phyloP scores from a whole-genome alignment of 2,888 invertebrate species.

The Endotricha flammealis region DNA sequence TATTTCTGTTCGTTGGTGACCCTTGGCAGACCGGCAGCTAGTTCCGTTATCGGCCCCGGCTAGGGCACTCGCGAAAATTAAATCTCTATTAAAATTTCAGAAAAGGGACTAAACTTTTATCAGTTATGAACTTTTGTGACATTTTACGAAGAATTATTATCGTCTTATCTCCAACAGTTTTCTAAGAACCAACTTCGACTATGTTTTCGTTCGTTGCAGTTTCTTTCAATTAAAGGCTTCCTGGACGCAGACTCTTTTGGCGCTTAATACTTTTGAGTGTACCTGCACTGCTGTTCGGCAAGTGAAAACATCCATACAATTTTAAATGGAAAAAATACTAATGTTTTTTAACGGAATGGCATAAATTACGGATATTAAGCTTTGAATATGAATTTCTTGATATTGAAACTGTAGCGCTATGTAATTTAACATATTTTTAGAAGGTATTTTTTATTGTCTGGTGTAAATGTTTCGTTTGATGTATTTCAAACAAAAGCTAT shows the following conservation, averaged over 20 bases:
- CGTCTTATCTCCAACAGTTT: constrained; percentile 63
- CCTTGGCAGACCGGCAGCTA: constrained; percentile 21
- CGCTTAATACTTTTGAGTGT: neutral
- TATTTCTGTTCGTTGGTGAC: neutral
- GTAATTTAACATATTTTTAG: too few species aligned
- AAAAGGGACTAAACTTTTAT: constrained; percentile 73
- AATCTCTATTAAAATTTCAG: constrained; percentile 74
- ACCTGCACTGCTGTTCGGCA: neutral
- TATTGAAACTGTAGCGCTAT: too few species aligned
- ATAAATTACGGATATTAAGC: too few species aligned
- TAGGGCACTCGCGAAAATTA: constrained; percentile 62
- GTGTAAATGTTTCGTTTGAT: too few species aligned
- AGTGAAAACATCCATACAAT: constrained; percentile 4
- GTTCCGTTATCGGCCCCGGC: constrained; percentile 43
- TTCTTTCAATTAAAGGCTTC: constrained; percentile 52
- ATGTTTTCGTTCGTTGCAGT: constrained; percentile 55
- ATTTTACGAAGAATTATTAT: constrained; percentile 74
- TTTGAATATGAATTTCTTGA: too few species aligned
- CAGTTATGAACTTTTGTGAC: constrained; percentile 76
- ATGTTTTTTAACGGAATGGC: too few species aligned
- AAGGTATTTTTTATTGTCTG: too few species aligned
- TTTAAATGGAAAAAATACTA: constrained; percentile 9
- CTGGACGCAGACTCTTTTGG: neutral
- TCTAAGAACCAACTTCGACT: constrained; percentile 50
- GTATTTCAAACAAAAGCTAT: too few species aligned